These are phyloP conservation scores for Allacma fusca DNA, from an alignment of 2,888 invertebrate species.

Conservation along the genomic window DNA sequence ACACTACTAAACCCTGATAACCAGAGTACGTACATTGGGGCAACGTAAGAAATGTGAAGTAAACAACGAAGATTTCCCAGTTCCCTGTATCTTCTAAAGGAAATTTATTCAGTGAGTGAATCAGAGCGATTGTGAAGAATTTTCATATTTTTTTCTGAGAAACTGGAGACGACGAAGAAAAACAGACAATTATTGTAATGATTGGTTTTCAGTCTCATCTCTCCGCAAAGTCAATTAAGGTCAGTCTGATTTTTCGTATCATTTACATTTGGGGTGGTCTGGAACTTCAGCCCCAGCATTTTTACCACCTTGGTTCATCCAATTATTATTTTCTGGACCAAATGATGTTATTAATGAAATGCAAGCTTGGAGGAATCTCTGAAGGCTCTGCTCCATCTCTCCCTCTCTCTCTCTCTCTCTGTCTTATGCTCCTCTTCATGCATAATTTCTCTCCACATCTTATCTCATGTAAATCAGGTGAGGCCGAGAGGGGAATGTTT, in stretches of 20 bases:
- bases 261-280: conserved; percentile 38
- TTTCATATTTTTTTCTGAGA: not conserved
- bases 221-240: conserved; percentile 21
- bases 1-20: too few relatives aligned
- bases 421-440: not conserved
- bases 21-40: too few relatives aligned
- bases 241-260: conserved; percentile 21
- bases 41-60: too few relatives aligned
- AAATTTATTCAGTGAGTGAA: conserved; percentile 35
- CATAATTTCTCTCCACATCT: too few relatives aligned
- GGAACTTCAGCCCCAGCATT: conserved; percentile 5
- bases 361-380: not conserved
- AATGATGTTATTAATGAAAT: conserved; percentile 30
- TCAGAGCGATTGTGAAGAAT: conserved; percentile 23
- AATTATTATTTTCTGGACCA: conserved; percentile 27
- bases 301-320: conserved; percentile 43
- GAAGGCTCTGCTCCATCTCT: not conserved
- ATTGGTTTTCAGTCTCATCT: conserved; percentile 41
- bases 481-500: not conserved
- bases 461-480: too few relatives aligned
- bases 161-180: not conserved
- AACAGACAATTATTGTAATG: conserved; percentile 42
- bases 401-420: not conserved
- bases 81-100: not conserved
- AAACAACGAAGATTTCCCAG: too few relatives aligned